phyloP scores from a whole-genome alignment of 1,140 invertebrate species.

The Megalonaias nervosa region DNA sequence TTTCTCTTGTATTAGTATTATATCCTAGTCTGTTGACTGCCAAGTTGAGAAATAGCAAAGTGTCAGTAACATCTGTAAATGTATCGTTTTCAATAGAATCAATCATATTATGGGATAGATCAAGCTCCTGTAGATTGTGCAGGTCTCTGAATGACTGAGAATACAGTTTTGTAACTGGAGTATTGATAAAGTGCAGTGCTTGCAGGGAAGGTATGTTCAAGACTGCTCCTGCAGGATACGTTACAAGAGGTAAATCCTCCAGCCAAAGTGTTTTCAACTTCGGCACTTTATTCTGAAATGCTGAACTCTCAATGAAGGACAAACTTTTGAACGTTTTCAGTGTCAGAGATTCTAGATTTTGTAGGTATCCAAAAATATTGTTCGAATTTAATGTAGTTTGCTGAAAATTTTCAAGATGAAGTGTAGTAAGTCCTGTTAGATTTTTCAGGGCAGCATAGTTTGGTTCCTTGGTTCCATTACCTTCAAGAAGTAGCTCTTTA shows the following conservation, averaged over 20 bases:
- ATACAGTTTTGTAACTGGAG: slow-evolving; percentile 27
- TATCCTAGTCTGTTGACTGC: slow-evolving; percentile 91
- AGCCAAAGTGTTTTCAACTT: slow-evolving; percentile 40
- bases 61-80: slow-evolving; percentile 86
- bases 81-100: slow-evolving; percentile 81
- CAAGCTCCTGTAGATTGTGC: slow-evolving; percentile 41
- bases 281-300: slow-evolving; percentile 29
- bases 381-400: too few species aligned
- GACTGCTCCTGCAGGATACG: slow-evolving; percentile 28
- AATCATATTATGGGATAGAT: slow-evolving; percentile 87
- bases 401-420: too few species aligned
- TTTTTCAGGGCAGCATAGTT: slow-evolving; percentile 2
- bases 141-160: slow-evolving; percentile 33
- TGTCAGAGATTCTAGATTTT: slow-evolving; percentile 30
- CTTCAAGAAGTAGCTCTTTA: slow-evolving; percentile 42
- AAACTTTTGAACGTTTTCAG: slow-evolving; percentile 31
- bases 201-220: slow-evolving; percentile 26
- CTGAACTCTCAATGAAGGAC: slow-evolving; percentile 6
- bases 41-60: slow-evolving; percentile 90
- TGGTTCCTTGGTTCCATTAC: slow-evolving; percentile 5
- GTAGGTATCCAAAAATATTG: too few species aligned
- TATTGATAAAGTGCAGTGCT: slow-evolving; percentile 29
- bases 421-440: too few species aligned
- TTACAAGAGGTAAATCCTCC: slow-evolving; percentile 24
- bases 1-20: slow-evolving; percentile 72